Conservation (phyloP, 2,888 invertebrate species). For the Phorcus lineatus region DNA sequence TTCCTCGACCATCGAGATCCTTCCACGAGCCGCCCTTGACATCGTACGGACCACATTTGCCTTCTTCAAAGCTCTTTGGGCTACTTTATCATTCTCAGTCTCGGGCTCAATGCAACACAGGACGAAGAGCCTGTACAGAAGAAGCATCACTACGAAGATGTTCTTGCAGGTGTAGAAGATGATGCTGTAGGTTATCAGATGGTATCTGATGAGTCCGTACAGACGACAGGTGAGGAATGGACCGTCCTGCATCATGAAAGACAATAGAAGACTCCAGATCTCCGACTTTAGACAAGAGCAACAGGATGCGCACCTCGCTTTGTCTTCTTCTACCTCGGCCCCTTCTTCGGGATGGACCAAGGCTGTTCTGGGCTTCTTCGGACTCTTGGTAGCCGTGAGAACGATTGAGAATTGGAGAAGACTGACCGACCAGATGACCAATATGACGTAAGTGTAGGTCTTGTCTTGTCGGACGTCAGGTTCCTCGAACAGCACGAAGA, state of each 20-base stretch:
- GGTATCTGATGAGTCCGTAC: constrained; percentile 60
- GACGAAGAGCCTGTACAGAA: constrained; percentile 60
- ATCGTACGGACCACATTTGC: not conserved
- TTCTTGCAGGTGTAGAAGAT: constrained; percentile 72
- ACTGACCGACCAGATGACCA: constrained; percentile 72
- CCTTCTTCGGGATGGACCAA: not conserved
- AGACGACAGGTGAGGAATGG: constrained; percentile 75
- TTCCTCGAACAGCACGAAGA: constrained; percentile 66
- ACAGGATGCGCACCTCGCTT: not conserved
- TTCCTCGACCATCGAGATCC: not conserved
- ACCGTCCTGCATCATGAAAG: constrained; percentile 76
- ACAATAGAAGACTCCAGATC: constrained; percentile 76
- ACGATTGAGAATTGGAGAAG: constrained; percentile 73
- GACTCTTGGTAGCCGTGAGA: constrained; percentile 67
- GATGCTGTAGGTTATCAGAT: constrained; percentile 68
- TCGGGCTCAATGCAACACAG: constrained; percentile 33
- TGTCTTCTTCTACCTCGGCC: constrained; percentile 18
- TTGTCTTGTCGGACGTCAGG: constrained; percentile 58
- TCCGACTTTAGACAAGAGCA: constrained; percentile 57
- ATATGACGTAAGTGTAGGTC: constrained; percentile 63
- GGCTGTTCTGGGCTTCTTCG: constrained; percentile 14
- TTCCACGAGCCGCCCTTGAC: not conserved
- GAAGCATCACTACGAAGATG: constrained; percentile 56
- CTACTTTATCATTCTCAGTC: constrained; percentile 15
- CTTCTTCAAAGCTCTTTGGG: not conserved